Base-by-base conservation (phyloP, 2,888 invertebrate species). In the Trichogramma dendrolimi region DNA sequence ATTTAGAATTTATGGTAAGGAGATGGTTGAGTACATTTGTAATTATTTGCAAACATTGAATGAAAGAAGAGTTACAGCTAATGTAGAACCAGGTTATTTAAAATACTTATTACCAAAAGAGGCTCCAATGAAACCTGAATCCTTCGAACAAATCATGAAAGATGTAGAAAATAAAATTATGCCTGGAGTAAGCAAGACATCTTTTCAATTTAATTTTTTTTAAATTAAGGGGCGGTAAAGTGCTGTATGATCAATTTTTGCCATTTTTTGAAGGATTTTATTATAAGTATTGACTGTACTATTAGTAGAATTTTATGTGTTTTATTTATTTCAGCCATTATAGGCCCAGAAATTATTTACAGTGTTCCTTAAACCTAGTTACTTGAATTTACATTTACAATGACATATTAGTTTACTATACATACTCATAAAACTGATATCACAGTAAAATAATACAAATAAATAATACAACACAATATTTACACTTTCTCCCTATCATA, bases 11-110 rank as follows among this genome's bases (percentile, higher is more conserved):
- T 87, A 90, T 61, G 96, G 95, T 55, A 91, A 91, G 78, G 92
- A 94, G 83, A 96, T 96, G 94, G 90, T 96, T 67, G 96, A 97
- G 76, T 96, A 94, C 79, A 94, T n/a, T 96, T 94, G 94, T 79
- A 86, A 90, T 70, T 96, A 96, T 75, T 83, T 94, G 83, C 88
- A 86, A 65, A 91, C 88, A n/a, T 81, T 96, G 69, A 84, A 85
- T 11, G 83, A 86, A n/a, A n/a, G n/a, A n/a, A n/a, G n/a, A n/a
- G n/a, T n/a, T 96, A 92, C 93, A 6, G 94, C 96, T 0, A 87
- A 88, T 68, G 91, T 96, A 43, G 93, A 95, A 76, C 96, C 96
- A 0, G 96, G 96, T 2, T 96, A 96, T 80, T 83, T 96, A n/a
- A 57, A 83, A 89, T 59, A 84, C 86, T 56, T 91, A 67, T 77